These are phyloP conservation scores for Colinus virginianus DNA, from an alignment of 2,113 vertebrate species.

Conservation along the genomic window DNA sequence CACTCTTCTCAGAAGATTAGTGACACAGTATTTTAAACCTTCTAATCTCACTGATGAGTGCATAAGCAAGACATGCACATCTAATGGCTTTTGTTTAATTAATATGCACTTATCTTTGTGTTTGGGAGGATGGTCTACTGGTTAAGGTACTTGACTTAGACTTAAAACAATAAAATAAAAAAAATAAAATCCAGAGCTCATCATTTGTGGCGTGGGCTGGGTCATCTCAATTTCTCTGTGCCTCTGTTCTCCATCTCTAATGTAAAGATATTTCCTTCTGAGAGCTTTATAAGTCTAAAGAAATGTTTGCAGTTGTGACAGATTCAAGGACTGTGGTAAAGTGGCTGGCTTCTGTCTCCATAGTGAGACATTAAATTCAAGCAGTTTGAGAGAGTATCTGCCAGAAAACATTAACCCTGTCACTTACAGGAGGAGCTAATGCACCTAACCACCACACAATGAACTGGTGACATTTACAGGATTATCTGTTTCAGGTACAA, in stretches of 20 bases:
- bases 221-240: background rate
- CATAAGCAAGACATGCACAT: background rate
- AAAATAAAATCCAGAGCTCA: background rate
- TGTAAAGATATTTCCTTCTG: background rate
- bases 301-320: background rate
- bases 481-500: background rate
- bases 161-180: background rate
- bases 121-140: background rate
- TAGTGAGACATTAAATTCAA: background rate
- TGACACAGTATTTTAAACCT: background rate
- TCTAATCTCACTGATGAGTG: background rate
- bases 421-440: background rate
- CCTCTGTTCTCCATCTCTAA: background rate
- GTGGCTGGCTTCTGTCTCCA: background rate
- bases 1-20: background rate
- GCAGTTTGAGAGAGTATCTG: background rate
- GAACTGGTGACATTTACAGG: background rate
- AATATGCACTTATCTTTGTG: background rate
- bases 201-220: fast-evolving
- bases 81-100: background rate
- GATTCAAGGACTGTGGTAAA: background rate
- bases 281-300: background rate
- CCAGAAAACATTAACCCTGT: background rate
- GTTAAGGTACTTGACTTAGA: background rate
- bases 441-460: background rate